A percentile compares a stretch with the other conserved stretches of the same genome.
phyloP scores from a whole-genome alignment of 2,888 invertebrate species.

The Dynastes grantii region DNA sequence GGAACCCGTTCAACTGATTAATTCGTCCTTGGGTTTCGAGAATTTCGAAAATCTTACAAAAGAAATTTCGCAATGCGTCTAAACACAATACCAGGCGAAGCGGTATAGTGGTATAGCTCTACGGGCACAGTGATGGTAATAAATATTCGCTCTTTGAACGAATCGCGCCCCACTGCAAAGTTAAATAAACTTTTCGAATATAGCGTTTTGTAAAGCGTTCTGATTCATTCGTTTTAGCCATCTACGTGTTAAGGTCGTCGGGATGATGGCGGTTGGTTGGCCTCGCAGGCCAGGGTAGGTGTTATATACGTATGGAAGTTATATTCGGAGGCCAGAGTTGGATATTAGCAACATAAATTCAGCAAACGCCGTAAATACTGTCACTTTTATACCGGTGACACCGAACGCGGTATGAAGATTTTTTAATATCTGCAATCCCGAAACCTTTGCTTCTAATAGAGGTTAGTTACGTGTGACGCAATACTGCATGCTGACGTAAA shows the following conservation, averaged over 20 bases:
- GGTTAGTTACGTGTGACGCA: background rate
- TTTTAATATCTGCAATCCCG: conserved; percentile 41
- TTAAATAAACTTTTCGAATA: conserved; percentile 48
- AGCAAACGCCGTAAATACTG: conserved; percentile 42
- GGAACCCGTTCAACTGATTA: conserved; percentile 19
- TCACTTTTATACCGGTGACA: conserved; percentile 45
- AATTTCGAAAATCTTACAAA: conserved; percentile 17
- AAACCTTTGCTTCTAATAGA: conserved; percentile 19
- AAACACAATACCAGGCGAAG: background rate
- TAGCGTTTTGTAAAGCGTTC: conserved; percentile 36
- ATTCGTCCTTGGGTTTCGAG: conserved; percentile 24
- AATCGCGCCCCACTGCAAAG: conserved; percentile 34
- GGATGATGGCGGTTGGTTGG: background rate
- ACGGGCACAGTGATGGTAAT: conserved; percentile 15
- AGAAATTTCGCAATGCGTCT: background rate
- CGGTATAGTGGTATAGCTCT: background rate
- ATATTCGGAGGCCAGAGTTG: conserved; percentile 37
- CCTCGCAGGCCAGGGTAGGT: conserved; percentile 10
- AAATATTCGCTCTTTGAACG: conserved; percentile 27
- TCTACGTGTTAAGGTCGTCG: background rate
- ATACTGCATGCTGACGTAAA: background rate
- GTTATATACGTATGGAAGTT: conserved; percentile 44
- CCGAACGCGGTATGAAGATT: conserved; percentile 44
- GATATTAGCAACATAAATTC: conserved; percentile 50
- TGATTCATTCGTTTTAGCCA: conserved; percentile 34